Conservation (phyloP, 2,888 invertebrate species). For the Glyphotaelius pellucidus region DNA sequence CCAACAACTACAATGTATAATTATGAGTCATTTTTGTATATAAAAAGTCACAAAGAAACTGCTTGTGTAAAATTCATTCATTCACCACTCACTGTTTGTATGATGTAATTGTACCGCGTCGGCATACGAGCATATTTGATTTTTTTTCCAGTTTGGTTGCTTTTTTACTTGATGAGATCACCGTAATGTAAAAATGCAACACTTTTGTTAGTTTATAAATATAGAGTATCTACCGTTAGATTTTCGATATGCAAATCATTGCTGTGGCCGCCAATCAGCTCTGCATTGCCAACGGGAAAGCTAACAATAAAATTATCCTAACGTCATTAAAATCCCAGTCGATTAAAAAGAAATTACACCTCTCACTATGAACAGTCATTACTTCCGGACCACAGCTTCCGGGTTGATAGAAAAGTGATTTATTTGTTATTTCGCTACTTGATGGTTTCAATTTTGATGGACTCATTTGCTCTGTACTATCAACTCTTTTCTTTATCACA, state of each 20-base stretch:
- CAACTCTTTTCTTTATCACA: neutral
- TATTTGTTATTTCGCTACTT: neutral
- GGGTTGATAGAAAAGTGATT: neutral
- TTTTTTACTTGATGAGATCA: slow-evolving; percentile 8
- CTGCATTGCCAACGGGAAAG: slow-evolving; percentile 14
- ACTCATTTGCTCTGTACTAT: neutral
- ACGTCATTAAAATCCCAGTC: slow-evolving; percentile 29
- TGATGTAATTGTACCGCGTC: neutral
- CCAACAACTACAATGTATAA: neutral
- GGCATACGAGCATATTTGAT: neutral
- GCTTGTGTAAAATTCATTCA: neutral
- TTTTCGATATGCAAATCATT: slow-evolving; percentile 22
- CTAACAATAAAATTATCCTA: slow-evolving; percentile 17
- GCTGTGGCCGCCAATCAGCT: slow-evolving; percentile 17
- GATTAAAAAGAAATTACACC: slow-evolving; percentile 42
- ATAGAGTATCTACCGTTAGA: neutral
- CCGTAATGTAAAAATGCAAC: neutral
- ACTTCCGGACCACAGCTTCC: slow-evolving; percentile 36
- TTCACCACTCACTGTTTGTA: neutral
- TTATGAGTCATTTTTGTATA: neutral
- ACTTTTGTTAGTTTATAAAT: slow-evolving; percentile 24
- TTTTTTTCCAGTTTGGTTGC: neutral
- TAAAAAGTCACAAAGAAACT: neutral
- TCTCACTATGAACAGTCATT: slow-evolving; percentile 25
- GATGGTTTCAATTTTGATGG: neutral